Conservation (phyloP, 2,888 invertebrate genomes). For the Vannuccia rotundouncinata region DNA sequence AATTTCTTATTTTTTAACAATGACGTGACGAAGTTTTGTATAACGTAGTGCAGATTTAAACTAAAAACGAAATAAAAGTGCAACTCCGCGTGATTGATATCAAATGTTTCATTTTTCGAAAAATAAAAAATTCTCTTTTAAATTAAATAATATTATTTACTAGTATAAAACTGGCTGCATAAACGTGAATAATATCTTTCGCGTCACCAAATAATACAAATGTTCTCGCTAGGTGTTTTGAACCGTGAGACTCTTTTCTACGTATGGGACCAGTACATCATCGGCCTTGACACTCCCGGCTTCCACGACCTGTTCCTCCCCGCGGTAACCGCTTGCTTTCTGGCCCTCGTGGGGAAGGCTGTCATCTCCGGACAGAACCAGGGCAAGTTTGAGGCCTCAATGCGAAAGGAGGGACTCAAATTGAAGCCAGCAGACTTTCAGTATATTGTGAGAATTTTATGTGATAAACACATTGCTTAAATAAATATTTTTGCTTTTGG, state of each 20-base stretch:
- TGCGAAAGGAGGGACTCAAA: slow-evolving; percentile 47
- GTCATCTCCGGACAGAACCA: neutral
- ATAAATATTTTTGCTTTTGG: too few species aligned
- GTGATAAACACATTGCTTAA: too few species aligned
- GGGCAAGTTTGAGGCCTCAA: slow-evolving; percentile 44
- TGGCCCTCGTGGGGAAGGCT: slow-evolving; percentile 45
- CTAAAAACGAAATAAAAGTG: too few species aligned
- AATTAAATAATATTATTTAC: too few species aligned
- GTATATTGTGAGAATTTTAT: slow-evolving; percentile 46
- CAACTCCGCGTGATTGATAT: too few species aligned
- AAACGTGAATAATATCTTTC: neutral
- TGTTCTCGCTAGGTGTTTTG: slow-evolving; percentile 47
- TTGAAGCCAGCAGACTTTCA: slow-evolving; percentile 51
- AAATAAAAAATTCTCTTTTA: too few species aligned
- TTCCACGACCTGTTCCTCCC: slow-evolving; percentile 52
- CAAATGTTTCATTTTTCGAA: too few species aligned
- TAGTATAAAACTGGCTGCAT: neutral
- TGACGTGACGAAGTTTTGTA: too few species aligned
- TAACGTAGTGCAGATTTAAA: too few species aligned
- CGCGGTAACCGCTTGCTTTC: slow-evolving; percentile 47
- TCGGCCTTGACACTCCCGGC: slow-evolving; percentile 51
- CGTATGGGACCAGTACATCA: slow-evolving; percentile 56
- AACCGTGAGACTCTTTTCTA: slow-evolving; percentile 50
- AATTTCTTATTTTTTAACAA: neutral
- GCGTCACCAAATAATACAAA: too few species aligned